Base-by-base conservation (phyloP, 2,113 vertebrate genomes). In the Brienomyrus longianalis region DNA sequence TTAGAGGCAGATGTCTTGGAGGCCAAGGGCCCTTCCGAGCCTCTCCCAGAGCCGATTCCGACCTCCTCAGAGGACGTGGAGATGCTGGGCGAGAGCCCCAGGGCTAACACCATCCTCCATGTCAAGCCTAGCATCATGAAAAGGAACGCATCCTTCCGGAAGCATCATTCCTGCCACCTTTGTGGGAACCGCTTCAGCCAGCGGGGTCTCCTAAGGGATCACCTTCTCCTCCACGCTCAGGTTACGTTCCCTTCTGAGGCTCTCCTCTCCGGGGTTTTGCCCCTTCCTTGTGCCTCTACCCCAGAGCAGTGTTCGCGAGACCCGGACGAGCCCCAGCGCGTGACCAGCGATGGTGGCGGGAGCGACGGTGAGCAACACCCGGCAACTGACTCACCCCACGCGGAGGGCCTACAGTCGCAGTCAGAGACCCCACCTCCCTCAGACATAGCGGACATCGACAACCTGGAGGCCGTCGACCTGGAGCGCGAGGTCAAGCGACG, bases 371-470 rank as follows among this genome's bases (percentile, higher is more conserved):
- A 97, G 93, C 94, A 97, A 90, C 96, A 95, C 90, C 95, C 95
- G 92, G 95, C 96, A 90, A 96, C 96, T 0, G 97, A 97, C 91
- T 97, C 97, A 0, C 96, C 97, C 0, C 93, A 96, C 91, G 95
- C 96, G 31, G 96, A 96, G 0, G 96, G 95, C 39, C 96, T 96
- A 90, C 96, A 94, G 90, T 74, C 59, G 11, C 96, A 96, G 91
- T 95, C 96, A 1, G 96, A 97, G 88, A 97, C 97, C 0, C 97
- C 97, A 0, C 96, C 97, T 0, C 96, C 97, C 52, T 96, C 97
- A 0, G 97, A 97, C 91, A 97, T 97, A 0, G 97, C 97, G 13
- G 97, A 97, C 92, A 97, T 97, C 23, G 97, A 97, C 95, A 97
- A 96, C 94, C 89, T 97, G 93, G 97, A 97, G 93, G 96, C 96